Conservation (phyloP, 2,113 vertebrate species). For the Siphamia tubifer region DNA sequence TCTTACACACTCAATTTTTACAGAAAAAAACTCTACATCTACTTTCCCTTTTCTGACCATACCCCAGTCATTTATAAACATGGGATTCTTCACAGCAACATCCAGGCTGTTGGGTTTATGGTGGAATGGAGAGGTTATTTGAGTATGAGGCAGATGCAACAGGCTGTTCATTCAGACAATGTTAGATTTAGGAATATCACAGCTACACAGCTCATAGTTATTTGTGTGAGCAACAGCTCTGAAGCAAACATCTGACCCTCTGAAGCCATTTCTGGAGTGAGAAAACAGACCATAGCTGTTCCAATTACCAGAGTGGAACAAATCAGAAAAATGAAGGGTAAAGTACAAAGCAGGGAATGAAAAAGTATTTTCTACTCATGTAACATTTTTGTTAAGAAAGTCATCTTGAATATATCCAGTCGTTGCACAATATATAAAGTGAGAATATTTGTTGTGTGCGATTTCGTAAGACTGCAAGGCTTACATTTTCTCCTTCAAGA, state of each 20-base stretch:
- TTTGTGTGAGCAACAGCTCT: not conserved
- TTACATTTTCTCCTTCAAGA: not conserved
- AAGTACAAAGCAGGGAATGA: not conserved
- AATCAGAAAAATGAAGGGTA: not conserved
- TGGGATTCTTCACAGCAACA: not conserved
- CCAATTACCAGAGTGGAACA: not conserved
- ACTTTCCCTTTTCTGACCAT: not conserved
- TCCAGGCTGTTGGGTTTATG: not conserved
- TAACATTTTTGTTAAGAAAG: not conserved
- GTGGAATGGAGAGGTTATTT: not conserved
- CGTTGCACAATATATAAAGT: not conserved
- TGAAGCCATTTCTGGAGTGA: not conserved
- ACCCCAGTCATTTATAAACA: not conserved
- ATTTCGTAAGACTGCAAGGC: not conserved
- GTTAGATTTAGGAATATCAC: not conserved
- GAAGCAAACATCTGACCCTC: not conserved
- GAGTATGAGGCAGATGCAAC: not conserved
- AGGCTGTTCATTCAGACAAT: not conserved
- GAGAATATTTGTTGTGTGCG: not conserved
- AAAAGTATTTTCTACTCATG: not conserved
- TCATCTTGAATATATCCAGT: not conserved
- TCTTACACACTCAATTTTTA: not conserved
- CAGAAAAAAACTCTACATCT: not conserved
- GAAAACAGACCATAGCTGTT: not conserved
- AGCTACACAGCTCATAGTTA: not conserved